Evolutionary conservation across 2,797 vertebrate genomes (phyloP), one percentile per base, ranked within the genome.

Genomic region (Euphonia xanthogaster): DNA sequence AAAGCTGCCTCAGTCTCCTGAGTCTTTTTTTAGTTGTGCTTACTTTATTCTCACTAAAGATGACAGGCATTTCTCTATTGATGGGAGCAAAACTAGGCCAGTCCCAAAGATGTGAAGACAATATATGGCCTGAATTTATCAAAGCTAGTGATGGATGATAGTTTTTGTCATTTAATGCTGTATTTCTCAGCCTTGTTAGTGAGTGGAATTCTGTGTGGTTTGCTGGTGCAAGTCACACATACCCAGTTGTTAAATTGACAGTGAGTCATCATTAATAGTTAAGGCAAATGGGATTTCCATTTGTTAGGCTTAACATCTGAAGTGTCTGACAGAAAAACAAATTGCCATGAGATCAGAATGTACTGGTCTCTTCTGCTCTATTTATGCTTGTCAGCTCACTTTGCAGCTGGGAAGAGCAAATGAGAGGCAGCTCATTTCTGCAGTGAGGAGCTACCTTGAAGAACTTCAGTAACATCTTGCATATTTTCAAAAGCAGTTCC

Each of bases 301-400:
- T 86, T 94, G 35, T 74, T 91, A 37, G 47, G 62, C 66, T 72
- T 70, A 87, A 55, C 44, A 37, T 72, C 67, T 65, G 81, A 82
- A 66, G 31, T 72, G 74, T 79, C 76, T 92, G 91, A 85, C 66
- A 91, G 94, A 81, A 62, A 87, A 94, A 77, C 77, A 76, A 85
- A 95, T 93, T 76, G 44, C 91, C 27, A 0, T 30, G 71, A 76
- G 51, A 45, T 22, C 61, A 88, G 78, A 88, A 87, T 66, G 40
- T 76, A 7, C 60, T 67, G 17, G 13, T 75, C 20, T 61, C 50
- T 89, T 82, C 45, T 92, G 73, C 70, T 81, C n/a, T 72, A 7
- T 84, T 92, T 90, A 11, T 92, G 71, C 80, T 63, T 88, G 72
- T 84, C 75, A 88, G 83, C 71, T 88, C 25, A 31, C 66, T 84